Evolutionary conservation across 2,797 vertebrate genomes (phyloP).

Genomic region (Dallia pectoralis): DNA sequence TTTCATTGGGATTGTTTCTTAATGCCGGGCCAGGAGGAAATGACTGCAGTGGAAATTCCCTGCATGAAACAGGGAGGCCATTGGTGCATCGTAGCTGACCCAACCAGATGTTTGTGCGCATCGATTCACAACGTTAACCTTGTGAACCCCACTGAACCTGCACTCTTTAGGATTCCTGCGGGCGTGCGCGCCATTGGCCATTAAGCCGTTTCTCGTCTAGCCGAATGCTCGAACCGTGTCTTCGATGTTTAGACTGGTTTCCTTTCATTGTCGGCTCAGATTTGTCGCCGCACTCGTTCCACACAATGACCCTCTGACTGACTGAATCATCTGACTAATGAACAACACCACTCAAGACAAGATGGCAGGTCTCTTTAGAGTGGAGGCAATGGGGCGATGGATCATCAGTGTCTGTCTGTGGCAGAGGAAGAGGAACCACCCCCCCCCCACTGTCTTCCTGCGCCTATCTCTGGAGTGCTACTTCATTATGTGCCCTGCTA

Average conservation of each 20-base stretch:
- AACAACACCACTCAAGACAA: conserved; percentile 2
- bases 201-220: background rate
- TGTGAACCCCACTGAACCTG: background rate
- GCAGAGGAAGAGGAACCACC: background rate
- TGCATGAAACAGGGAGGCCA: background rate
- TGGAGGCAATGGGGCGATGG: background rate
- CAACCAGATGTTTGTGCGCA: background rate
- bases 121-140: background rate
- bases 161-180: background rate
- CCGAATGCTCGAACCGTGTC: background rate
- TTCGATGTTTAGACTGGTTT: background rate
- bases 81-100: background rate
- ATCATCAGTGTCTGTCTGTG: background rate
- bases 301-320: conserved; percentile 1
- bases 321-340: conserved; percentile 10
- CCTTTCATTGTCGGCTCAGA: background rate
- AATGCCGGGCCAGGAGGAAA: background rate
- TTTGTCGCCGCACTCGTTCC: background rate
- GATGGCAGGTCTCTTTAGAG: conserved; percentile 1
- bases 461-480: conserved; percentile 2
- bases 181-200: background rate
- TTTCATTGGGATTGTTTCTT: background rate
- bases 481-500: background rate
- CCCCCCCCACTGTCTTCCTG: background rate
- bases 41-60: background rate